Conservation (phyloP, 2,113 vertebrate genomes). For the Xenopus tropicalis region UCB_Xtro_10.0 CM004448.2:136201001-136201500, state of each 20-base stretch:
- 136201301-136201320: conserved; percentile 30
- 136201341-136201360: conserved; percentile 22
- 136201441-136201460: neutral
- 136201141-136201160: too few relatives aligned
- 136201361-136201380: conserved; percentile 28
- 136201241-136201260: too few relatives aligned
- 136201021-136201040: too few relatives aligned
- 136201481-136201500: neutral
- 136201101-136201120: too few relatives aligned
- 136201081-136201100: too few relatives aligned
- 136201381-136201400: conserved; percentile 2
- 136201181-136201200: too few relatives aligned
- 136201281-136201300: conserved; percentile 7
- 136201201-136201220: too few relatives aligned
- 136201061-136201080: neutral
- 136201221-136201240: too few relatives aligned
- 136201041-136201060: too few relatives aligned
- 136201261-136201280: neutral
- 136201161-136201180: too few relatives aligned
- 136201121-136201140: too few relatives aligned
- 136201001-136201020: too few relatives aligned
- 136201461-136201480: neutral
- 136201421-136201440: conserved; percentile 10
- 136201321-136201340: conserved; percentile 7
- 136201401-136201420: neutral